These are phyloP conservation scores for Zaprionus lineosus DNA, from an alignment of 2,888 invertebrate genomes.

Conservation along the genomic window DNA sequence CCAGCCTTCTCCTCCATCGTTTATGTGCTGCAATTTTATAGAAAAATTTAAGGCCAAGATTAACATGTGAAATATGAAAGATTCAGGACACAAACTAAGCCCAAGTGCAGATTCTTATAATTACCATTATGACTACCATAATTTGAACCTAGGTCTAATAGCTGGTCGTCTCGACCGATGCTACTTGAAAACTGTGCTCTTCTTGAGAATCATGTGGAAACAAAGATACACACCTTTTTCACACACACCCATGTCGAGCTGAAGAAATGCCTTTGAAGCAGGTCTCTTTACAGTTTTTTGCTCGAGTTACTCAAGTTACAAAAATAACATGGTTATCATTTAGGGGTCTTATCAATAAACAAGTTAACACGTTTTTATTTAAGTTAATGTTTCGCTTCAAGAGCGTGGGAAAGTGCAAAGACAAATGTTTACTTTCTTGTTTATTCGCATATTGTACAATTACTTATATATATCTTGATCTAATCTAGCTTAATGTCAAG, in stretches of 20 bases:
- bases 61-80: constrained; percentile 49
- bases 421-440: constrained; percentile 5
- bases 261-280: not conserved
- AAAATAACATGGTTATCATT: constrained; percentile 15
- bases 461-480: not conserved
- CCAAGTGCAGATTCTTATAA: not conserved
- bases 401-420: constrained; percentile 38
- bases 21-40: constrained; percentile 41
- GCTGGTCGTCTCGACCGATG: constrained; percentile 11
- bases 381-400: not conserved
- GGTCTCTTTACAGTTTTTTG: too few relatives aligned
- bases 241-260: constrained; percentile 2
- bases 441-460: constrained; percentile 15
- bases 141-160: constrained; percentile 5
- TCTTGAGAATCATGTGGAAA: constrained; percentile 4
- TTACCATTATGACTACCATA: constrained; percentile 55
- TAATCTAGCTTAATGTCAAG: not conserved
- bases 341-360: constrained; percentile 22
- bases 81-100: constrained; percentile 63
- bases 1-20: constrained; percentile 61
- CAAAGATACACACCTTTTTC: constrained; percentile 19
- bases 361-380: not conserved
- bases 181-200: constrained; percentile 9
- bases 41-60: not conserved
- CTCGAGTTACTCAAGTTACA: constrained; percentile 4